Evolutionary conservation across 2,113 vertebrate species (phyloP), one percentile per base, ranked within the genome.

Genomic region (Colossoma macropomum): DNA sequence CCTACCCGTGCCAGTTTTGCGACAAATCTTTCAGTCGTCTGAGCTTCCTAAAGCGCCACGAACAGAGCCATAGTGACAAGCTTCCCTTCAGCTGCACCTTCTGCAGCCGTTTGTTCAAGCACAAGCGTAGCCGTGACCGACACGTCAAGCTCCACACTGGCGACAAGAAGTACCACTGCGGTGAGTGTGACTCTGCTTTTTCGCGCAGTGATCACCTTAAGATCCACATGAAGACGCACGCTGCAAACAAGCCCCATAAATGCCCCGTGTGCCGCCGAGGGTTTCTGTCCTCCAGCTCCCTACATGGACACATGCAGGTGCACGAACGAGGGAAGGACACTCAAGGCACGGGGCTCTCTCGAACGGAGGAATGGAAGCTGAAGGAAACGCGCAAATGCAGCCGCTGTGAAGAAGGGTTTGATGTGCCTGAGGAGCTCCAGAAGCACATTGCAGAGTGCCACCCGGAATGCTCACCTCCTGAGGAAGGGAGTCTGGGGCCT

Each of bases 201-300:
- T 99, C 98, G 45, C 95, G 98, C 87, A 99, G 97, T 0, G 98
- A 99, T 90, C 98, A 99, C 89, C 95, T 99, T 68, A 99, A 99
- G 93, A 99, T 99, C 90, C 98, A 99, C 93, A 94, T 99, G 93
- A 99, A 99, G 96, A 99, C 98, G 77, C 98, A 99, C 94, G 96
- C 97, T 0, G 97, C 97, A 91, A 97, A 97, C 96, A 99, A 99
- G 95, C 97, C 97, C 92, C 97, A 98, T 91, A 98, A 98, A 92
- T 99, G 98, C 95, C 96, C 97, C 87, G 96, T 99, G 93, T 99
- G 98, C 90, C 96, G 96, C 23, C 94, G 98, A 73, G 98, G 97
- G 38, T 99, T 99, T 91, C 95, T 98, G 66, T 98, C 97, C 0
- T 96, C 97, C 71, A 98, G 97, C 86, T 99, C 97, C 0, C 94